These are phyloP conservation scores for Papilio polytes DNA, from an alignment of 1,140 invertebrate species.

Conservation along the genomic window DNA sequence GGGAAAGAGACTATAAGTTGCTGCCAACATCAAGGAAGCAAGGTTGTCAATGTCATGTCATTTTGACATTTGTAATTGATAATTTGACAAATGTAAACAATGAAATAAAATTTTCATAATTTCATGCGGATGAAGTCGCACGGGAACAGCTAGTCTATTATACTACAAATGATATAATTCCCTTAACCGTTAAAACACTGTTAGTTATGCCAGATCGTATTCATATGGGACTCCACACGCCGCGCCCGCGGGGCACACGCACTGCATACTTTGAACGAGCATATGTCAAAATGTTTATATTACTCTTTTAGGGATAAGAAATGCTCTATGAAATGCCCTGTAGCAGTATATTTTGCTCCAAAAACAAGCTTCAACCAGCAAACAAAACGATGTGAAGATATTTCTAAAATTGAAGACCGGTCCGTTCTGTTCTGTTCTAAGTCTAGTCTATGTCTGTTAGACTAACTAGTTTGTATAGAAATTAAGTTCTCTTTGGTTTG, in stretches of 20 bases:
- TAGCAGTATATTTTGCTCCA: not conserved
- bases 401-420: too few relatives aligned
- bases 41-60: too few relatives aligned
- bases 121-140: too few relatives aligned
- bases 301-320: not conserved
- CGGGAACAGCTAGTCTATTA: too few relatives aligned
- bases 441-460: too few relatives aligned
- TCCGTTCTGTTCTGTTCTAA: too few relatives aligned
- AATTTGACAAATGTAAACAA: too few relatives aligned
- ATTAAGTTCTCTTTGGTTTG: not conserved
- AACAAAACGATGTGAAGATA: not conserved
- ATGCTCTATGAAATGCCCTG: not conserved
- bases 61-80: too few relatives aligned
- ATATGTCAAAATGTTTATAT: constrained; percentile 10
- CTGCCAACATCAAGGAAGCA: too few relatives aligned
- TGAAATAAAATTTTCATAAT: too few relatives aligned
- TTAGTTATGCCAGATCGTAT: not conserved
- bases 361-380: not conserved
- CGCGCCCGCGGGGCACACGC: not conserved
- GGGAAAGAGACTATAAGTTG: too few relatives aligned
- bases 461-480: not conserved
- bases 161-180: not conserved
- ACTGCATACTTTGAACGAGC: not conserved
- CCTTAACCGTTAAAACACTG: not conserved
- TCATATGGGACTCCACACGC: constrained; percentile 1